Evolutionary conservation across 2,797 vertebrate species (phyloP), one percentile per base, ranked within the genome.

Genomic region (Spheniscus humboldti): DNA sequence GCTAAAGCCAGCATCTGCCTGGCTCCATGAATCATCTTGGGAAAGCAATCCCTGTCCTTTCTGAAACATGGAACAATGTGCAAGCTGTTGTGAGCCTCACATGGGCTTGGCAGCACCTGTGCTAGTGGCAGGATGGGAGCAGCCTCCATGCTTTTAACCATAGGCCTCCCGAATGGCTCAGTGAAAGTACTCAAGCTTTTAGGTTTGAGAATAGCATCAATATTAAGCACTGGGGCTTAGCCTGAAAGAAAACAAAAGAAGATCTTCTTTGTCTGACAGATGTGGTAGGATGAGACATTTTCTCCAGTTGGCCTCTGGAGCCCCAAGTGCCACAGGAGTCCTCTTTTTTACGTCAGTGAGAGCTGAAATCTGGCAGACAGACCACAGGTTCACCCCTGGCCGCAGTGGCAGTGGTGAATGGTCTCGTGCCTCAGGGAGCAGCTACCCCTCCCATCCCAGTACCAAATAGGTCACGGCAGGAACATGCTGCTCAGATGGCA

Each of bases 311-410:
- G 43, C 17, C 39, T 71, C 35, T 68, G 62, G 48, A 86, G 2
- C 11, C 15, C 25, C 16, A 59, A 3, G 11, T 30, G 35, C 7
- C 45, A 33, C n/a, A 35, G 18, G 8, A 59, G 27, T 43, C 35
- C 13, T 45, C 11, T 28, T 86, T 66, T 35, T 80, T 4, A 47
- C 52, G 50, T 27, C 52, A 66, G 9, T 5, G 3, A 66, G 63
- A 83, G 43, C 47, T 43, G 33, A 76, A 79, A 27, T 13, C 5
- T 56, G 52, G 27, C 37, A 90, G 24, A 18, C 7, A 39, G 43
- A 90, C 11, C 45, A 35, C 45, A 50, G 71, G 37, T 27, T 76
- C 47, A 14, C 19, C 27, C 23, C 20, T 0, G 0, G 20, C 35
- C 33, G 37, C 11, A 68, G 41, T 27, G 43, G 7, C 55, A n/a